Conservation (phyloP, 1,140 invertebrate species). For the Tetramorium alpestre region DNA sequence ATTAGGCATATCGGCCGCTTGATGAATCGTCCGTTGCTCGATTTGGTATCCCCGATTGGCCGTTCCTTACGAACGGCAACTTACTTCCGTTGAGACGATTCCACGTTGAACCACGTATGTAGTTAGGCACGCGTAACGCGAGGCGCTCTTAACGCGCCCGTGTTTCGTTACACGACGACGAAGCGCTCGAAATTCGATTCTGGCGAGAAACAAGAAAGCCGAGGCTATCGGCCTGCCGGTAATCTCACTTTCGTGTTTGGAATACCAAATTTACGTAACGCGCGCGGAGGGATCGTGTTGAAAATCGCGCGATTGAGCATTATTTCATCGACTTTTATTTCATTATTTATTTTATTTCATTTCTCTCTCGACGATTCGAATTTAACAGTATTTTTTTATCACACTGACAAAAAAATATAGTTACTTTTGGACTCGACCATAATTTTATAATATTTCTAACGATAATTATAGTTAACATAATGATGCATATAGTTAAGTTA, state of each 20-base stretch:
- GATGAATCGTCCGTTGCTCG: conserved; percentile 10
- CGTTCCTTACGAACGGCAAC: conserved; percentile 40
- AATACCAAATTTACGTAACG: conserved; percentile 72
- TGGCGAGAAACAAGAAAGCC: conserved; percentile 72
- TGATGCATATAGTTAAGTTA: no score
- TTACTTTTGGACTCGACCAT: no score
- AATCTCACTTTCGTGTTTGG: conserved; percentile 71
- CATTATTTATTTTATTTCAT: background rate
- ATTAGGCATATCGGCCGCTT: background rate
- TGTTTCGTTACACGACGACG: conserved; percentile 73
- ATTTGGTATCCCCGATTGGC: conserved; percentile 5
- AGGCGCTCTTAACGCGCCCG: conserved; percentile 69
- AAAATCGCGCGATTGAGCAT: background rate
- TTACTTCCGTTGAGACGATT: conserved; percentile 52
- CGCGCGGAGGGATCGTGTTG: background rate
- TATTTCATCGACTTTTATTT: background rate
- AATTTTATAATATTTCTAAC: no score
- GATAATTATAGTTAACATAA: no score
- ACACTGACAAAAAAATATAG: no score
- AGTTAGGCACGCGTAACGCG: conserved; percentile 72
- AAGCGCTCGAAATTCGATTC: conserved; percentile 74
- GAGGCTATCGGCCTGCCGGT: conserved; percentile 53
- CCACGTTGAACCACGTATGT: conserved; percentile 62
- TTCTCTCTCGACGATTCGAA: background rate
- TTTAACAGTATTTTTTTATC: background rate